phyloP scores from a whole-genome alignment of 2,797 vertebrate genomes.

The Xiphophorus birchmanni region DNA sequence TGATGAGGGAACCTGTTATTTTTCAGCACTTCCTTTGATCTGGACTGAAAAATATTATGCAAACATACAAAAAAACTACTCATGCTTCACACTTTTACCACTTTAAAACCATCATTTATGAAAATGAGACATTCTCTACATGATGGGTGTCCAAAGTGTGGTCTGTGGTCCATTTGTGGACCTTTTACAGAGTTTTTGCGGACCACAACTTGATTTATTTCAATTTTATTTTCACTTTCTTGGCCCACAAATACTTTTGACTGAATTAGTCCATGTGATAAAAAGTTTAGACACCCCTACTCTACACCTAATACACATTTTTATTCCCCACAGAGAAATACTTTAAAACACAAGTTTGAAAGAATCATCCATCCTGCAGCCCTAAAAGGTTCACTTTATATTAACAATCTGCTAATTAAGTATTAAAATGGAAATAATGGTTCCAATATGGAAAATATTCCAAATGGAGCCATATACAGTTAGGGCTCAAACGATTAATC shows the following conservation, averaged over 20 bases:
- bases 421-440: slow-evolving; percentile 40
- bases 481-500: not conserved
- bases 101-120: not conserved
- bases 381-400: slow-evolving; percentile 16
- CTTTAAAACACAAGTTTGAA: not conserved
- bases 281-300: too few species aligned
- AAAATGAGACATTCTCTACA: not conserved
- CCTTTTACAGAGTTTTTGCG: too few species aligned
- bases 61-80: not conserved
- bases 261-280: too few species aligned
- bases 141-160: too few species aligned
- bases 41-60: slow-evolving; percentile 18
- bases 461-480: slow-evolving; percentile 40
- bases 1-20: slow-evolving; percentile 60
- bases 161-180: too few species aligned
- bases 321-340: not conserved
- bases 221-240: too few species aligned
- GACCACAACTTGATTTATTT: too few species aligned
- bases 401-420: slow-evolving; percentile 61
- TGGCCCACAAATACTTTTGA: too few species aligned
- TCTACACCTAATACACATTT: too few species aligned
- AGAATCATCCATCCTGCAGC: not conserved
- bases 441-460: slow-evolving; percentile 52
- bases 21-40: slow-evolving; percentile 49
- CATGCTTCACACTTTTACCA: not conserved